Evolutionary conservation across 2,113 vertebrate species (phyloP).

Genomic region (Loxodonta africana): DNA sequence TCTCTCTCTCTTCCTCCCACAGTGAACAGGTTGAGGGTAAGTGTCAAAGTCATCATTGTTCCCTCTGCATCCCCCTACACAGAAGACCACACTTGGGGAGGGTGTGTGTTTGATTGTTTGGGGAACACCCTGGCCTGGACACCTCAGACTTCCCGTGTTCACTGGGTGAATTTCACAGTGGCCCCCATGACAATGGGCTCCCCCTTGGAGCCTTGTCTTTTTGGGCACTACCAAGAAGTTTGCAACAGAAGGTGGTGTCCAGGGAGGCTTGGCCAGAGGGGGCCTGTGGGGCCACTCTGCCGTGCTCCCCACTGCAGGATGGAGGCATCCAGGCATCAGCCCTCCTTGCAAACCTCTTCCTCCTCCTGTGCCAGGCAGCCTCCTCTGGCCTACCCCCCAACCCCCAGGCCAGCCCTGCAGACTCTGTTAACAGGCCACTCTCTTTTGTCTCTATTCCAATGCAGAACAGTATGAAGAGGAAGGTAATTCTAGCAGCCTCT

Average conservation of each 20-base stretch:
- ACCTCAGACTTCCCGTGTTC: not conserved
- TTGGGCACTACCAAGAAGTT: not conserved
- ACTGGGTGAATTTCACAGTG: not conserved
- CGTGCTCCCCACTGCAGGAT: accelerated
- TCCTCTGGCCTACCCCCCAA: too few species aligned
- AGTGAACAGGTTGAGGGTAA: slow-evolving; percentile 95
- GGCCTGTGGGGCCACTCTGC: not conserved
- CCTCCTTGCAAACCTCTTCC: accelerated
- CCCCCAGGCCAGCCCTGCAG: accelerated
- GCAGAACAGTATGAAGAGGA: slow-evolving; percentile 94
- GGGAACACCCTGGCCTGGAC: not conserved
- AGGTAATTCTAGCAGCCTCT: slow-evolving; percentile 89
- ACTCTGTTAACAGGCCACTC: not conserved
- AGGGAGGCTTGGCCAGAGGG: too few species aligned
- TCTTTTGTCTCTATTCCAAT: slow-evolving; percentile 79
- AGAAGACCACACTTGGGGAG: not conserved
- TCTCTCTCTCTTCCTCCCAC: slow-evolving; percentile 35
- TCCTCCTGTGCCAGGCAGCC: accelerated
- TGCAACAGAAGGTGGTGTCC: not conserved
- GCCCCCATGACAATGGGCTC: not conserved
- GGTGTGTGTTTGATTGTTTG: accelerated
- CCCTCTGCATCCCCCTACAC: not conserved
- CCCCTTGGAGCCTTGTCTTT: not conserved
- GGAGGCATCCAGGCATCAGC: too few species aligned
- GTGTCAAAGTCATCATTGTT: slow-evolving; percentile 74